These are phyloP conservation scores for Kryptolebias marmoratus DNA, from an alignment of 2,113 vertebrate species.

Conservation along the genomic window DNA sequence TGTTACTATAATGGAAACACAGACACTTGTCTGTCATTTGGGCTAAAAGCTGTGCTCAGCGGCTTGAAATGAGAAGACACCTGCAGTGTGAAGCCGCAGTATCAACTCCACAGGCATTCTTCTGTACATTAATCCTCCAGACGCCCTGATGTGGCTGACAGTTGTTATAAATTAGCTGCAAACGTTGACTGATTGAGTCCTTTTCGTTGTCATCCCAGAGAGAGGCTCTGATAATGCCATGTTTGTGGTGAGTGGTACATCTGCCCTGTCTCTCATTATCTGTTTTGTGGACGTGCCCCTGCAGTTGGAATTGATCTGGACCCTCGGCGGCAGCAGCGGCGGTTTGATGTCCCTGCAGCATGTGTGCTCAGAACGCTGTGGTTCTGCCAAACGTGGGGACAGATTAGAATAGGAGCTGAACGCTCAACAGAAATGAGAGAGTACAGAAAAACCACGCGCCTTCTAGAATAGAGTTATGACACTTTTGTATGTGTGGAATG, in stretches of 20 bases:
- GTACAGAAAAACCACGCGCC: conserved; percentile 52
- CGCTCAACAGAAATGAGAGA: conserved; percentile 43
- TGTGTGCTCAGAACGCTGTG: neutral
- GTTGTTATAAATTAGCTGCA: conserved; percentile 33
- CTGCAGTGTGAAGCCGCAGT: conserved; percentile 4
- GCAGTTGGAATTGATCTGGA: conserved; percentile 32
- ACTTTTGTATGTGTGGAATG: conserved; percentile 34
- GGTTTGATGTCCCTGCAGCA: neutral
- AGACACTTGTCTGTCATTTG: conserved; percentile 27
- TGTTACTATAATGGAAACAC: conserved; percentile 28
- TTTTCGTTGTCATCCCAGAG: conserved; percentile 33
- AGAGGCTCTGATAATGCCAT: conserved; percentile 31
- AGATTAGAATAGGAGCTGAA: conserved; percentile 32
- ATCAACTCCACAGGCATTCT: neutral
- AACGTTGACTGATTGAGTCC: conserved; percentile 37
- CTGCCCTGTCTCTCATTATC: conserved; percentile 48
- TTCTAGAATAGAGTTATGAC: conserved; percentile 44
- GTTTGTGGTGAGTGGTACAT: conserved; percentile 23
- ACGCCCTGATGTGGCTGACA: conserved; percentile 8
- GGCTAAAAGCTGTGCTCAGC: too few species aligned
- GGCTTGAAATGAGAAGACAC: conserved; percentile 15
- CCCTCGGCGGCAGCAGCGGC: conserved; percentile 8
- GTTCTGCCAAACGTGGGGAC: conserved; percentile 33
- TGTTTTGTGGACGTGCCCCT: conserved; percentile 14
- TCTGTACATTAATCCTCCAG: neutral